Percentiles rank a stretch among this genome's conserved stretches.
Conservation (phyloP, 2,888 invertebrate species). For the Physocephala rufipes region DNA sequence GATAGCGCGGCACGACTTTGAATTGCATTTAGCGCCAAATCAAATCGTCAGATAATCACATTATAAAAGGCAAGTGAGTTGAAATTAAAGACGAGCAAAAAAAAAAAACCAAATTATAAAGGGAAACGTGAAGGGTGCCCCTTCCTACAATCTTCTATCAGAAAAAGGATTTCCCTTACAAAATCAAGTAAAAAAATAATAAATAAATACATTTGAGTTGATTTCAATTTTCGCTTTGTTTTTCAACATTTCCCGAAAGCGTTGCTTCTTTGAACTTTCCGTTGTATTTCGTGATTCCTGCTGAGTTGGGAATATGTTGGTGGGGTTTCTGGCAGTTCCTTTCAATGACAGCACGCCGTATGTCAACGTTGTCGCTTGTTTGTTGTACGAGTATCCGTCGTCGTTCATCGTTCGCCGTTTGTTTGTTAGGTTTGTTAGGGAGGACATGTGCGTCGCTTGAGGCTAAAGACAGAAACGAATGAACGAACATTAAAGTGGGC, state of each 20-base stretch:
- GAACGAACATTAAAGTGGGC: constrained; percentile 21
- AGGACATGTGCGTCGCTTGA: constrained; percentile 60
- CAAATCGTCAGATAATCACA: constrained; percentile 66
- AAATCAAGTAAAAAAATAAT: no score
- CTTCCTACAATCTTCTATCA: constrained; percentile 19
- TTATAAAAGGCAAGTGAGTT: constrained; percentile 65
- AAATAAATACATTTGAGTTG: background rate
- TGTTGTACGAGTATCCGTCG: no score
- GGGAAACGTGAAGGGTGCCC: constrained; percentile 29
- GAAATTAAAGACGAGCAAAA: constrained; percentile 57
- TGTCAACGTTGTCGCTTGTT: constrained; percentile 30
- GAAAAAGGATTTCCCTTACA: background rate
- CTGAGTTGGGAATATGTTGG: constrained; percentile 54
- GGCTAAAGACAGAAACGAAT: constrained; percentile 46
- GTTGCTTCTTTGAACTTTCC: constrained; percentile 45
- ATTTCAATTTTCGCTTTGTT: constrained; percentile 26
- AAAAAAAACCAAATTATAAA: constrained; percentile 33
- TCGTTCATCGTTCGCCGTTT: constrained; percentile 34
- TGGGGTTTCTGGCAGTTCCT: constrained; percentile 38
- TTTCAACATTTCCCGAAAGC: background rate
- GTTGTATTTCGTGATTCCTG: constrained; percentile 51
- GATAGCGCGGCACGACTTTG: constrained; percentile 49
- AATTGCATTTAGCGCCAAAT: constrained; percentile 64
- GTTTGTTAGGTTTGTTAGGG: no score
- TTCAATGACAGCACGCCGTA: constrained; percentile 13